These are phyloP conservation scores for Laterallus jamaicensis DNA, from an alignment of 2,113 vertebrate species.

Conservation along the genomic window DNA sequence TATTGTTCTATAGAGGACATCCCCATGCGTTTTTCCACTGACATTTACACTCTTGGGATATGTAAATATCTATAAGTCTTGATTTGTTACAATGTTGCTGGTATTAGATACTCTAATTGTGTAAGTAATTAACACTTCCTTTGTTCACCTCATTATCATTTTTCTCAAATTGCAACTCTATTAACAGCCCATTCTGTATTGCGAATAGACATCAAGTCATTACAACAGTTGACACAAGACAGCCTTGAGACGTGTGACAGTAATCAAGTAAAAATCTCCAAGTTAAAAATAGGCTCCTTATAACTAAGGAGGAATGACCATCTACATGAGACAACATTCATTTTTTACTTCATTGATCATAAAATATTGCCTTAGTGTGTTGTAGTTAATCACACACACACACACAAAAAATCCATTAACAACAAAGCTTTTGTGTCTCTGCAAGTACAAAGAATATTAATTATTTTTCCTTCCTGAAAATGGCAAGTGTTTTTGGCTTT, in stretches of 20 bases:
- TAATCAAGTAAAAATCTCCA: conserved; percentile 75
- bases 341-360: conserved; percentile 66
- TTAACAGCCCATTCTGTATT: conserved; percentile 31
- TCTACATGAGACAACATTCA: conserved; percentile 46
- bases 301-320: conserved; percentile 72
- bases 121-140: conserved; percentile 70
- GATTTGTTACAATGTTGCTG: neutral
- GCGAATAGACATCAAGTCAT: conserved; percentile 1
- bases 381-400: conserved; percentile 63
- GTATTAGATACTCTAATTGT: conserved; percentile 46
- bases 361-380: conserved; percentile 40
- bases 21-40: neutral
- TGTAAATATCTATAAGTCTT: conserved; percentile 35
- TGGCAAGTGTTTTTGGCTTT: neutral
- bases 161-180: conserved; percentile 61
- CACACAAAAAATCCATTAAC: conserved; percentile 51
- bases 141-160: conserved; percentile 59
- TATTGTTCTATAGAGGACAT: neutral
- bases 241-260: conserved; percentile 57
- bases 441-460: conserved; percentile 49
- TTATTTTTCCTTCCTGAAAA: conserved; percentile 28
- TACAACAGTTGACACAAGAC: conserved; percentile 56
- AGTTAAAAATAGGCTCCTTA: conserved; percentile 64
- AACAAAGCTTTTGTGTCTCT: conserved; percentile 33
- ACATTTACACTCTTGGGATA: neutral